phyloP scores from a whole-genome alignment of 2,113 vertebrate species.

The Panthera leo region DNA sequence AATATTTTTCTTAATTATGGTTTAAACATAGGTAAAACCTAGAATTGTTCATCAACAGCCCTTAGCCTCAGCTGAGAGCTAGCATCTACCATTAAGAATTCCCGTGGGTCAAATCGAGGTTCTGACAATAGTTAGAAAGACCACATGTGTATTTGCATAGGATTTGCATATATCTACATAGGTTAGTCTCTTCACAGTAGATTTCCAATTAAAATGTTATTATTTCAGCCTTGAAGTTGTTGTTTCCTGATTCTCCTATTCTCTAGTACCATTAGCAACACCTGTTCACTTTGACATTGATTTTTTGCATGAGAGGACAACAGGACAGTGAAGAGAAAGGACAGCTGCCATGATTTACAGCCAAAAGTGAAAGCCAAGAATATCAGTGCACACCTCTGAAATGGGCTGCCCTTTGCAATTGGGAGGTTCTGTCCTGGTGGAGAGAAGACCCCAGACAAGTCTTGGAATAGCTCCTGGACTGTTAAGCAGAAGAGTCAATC shows the following conservation, averaged over 20 bases:
- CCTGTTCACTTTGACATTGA: conserved; percentile 60
- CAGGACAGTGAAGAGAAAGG: not conserved
- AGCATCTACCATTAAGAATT: conserved; percentile 65
- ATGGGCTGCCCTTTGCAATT: not conserved
- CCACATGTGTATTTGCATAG: conserved; percentile 76
- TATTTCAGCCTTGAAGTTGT: conserved; percentile 70
- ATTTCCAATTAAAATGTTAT: conserved; percentile 79
- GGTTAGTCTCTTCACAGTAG: conserved; percentile 72
- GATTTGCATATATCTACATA: conserved; percentile 80
- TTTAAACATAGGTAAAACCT: conserved; percentile 77
- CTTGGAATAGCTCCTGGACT: not conserved
- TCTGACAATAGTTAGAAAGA: conserved; percentile 69
- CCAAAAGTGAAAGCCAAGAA: not conserved
- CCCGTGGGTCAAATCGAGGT: conserved; percentile 69
- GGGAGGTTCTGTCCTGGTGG: not conserved
- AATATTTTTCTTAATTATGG: conserved; percentile 81
- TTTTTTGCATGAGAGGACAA: conserved; percentile 39
- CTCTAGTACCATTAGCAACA: conserved; percentile 59
- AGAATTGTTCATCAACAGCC: conserved; percentile 71
- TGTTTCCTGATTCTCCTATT: conserved; percentile 58
- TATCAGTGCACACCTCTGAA: no score
- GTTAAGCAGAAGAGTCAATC: not conserved
- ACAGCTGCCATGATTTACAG: not conserved
- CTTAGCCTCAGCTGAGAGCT: conserved; percentile 59
- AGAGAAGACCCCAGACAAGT: not conserved